Percentiles rank a stretch among this genome's conserved stretches.
phyloP scores from a whole-genome alignment of 2,888 invertebrate genomes.

The Cataglyphis altisquamis region DNA sequence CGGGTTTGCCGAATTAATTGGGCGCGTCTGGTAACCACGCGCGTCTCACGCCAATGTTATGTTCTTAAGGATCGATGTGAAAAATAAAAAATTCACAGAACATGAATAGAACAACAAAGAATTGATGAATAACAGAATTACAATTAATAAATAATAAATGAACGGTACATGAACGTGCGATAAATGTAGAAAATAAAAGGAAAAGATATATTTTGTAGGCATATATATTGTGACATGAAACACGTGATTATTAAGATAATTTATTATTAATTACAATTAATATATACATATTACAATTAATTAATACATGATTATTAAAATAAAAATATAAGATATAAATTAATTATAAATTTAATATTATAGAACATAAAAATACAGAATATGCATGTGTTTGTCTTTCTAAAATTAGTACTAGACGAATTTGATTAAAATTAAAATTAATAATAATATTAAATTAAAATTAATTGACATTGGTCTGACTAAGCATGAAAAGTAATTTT shows the following conservation, averaged over 20 bases:
- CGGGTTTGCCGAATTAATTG: constrained; percentile 83
- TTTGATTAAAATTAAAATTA: neutral
- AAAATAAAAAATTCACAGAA: neutral
- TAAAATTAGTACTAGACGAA: neutral
- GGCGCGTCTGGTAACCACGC: constrained; percentile 79
- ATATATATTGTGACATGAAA: neutral
- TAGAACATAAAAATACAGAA: neutral
- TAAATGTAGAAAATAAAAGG: neutral
- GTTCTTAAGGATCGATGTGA: constrained; percentile 8
- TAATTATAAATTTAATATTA: neutral
- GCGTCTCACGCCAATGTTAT: constrained; percentile 50
- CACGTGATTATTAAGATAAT: neutral
- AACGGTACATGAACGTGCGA: neutral
- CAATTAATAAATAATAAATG: neutral
- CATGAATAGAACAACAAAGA: neutral
- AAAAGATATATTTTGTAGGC: neutral
- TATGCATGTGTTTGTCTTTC: neutral
- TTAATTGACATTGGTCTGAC: neutral
- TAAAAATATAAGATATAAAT: neutral
- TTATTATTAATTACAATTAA: neutral
- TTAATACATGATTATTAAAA: neutral
- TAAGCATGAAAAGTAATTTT: neutral
- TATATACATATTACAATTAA: neutral
- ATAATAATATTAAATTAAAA: neutral
- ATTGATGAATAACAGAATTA: neutral